Base-by-base conservation (phyloP, 2,888 invertebrate species). In the Cynaeus angustus region DNA sequence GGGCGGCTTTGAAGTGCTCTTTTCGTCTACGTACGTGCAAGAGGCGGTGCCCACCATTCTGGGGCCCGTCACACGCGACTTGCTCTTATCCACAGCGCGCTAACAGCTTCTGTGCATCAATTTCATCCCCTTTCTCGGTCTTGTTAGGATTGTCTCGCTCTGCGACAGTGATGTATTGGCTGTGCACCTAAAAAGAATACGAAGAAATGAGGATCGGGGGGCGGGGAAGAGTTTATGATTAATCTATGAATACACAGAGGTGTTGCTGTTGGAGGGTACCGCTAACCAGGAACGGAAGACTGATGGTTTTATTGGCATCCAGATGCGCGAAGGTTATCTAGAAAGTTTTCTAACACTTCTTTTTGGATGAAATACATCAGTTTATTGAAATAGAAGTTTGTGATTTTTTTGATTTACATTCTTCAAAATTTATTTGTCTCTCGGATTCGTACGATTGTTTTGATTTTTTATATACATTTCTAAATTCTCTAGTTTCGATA, bases 41-140 rank as follows among this genome's bases (percentile, higher is more conserved):
- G 37, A 62, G 68, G 62, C 68, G 62, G 61, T 62, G 13, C 46
- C 46, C 13, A 41, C 41, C 41, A 56, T 41, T 56, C 55, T 21
- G 41, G 37, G 41, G 26, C 41, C 46, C 16, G 67, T 59, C 58
- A 37, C 59, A 59, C 52, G 59, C 67, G 52, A 59, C 37, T 52
- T 41, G 38, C 52, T 59, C 58, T 52, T 58, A 59, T 67, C 56
- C 48, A 50, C 28, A 13, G 16, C 9, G 33, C 8, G 14, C 65
- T 55, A 66, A 66, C 62, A 68, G 68, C 68, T 61, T 67, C 61
- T 37, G 50, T 66, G 59, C 66, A 66, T 58, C 67, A 67, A 61
- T 67, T 66, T 65, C 55, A 45, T 14, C 46, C 55, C 46, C 45
- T 43, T 59, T 59, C 52, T 55, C 67, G 38, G 41, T 55, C 38